phyloP scores from a whole-genome alignment of 1,140 invertebrate species.

The Caenorhabditis remanei region DNA sequence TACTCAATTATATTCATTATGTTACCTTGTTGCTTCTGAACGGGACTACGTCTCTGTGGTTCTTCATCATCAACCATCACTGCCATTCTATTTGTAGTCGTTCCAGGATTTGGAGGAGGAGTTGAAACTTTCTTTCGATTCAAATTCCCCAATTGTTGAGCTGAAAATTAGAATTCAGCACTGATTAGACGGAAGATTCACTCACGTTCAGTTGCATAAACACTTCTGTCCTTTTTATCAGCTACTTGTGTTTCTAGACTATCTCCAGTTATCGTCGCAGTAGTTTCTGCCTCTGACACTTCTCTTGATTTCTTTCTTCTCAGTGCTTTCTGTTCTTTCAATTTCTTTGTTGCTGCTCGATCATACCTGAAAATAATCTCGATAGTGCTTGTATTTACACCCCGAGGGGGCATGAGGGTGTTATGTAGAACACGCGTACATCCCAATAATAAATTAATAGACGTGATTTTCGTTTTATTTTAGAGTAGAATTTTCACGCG shows the following conservation, averaged over 20 bases:
- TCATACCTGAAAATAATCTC: constrained; percentile 7
- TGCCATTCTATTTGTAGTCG: not conserved
- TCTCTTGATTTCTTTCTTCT: not conserved
- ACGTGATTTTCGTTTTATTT: too few relatives aligned
- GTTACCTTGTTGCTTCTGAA: constrained; percentile 30
- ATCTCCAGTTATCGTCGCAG: not conserved
- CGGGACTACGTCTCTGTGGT: not conserved
- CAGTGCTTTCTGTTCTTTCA: not conserved
- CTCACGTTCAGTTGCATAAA: constrained; percentile 5
- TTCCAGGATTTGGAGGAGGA: not conserved
- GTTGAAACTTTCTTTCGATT: not conserved
- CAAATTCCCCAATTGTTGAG: not conserved
- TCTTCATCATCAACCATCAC: not conserved
- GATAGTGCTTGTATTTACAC: too few relatives aligned
- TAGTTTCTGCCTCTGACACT: not conserved
- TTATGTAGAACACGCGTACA: too few relatives aligned
- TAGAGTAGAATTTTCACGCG: too few relatives aligned
- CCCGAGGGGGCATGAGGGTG: too few relatives aligned
- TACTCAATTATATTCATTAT: not conserved
- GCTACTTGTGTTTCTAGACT: not conserved
- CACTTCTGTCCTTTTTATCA: constrained; percentile 21
- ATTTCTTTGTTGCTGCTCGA: not conserved
- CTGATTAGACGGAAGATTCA: not conserved
- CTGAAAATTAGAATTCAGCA: not conserved
- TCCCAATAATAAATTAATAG: too few relatives aligned